Base-by-base conservation (phyloP, 2,888 invertebrate species). In the Matsumyia berberina region DNA sequence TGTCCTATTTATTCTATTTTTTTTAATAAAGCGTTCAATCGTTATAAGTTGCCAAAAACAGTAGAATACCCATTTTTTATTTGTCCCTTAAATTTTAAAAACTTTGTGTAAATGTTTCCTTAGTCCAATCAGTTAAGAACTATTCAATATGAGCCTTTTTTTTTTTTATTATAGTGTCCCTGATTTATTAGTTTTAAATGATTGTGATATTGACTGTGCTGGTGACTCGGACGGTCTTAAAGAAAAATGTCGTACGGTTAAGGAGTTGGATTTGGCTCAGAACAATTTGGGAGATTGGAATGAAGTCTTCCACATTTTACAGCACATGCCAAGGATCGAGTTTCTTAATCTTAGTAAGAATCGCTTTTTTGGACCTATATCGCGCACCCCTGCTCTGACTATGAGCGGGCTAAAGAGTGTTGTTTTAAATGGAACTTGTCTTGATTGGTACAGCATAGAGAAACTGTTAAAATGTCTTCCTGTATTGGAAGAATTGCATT, bases 301-400 rank as follows among this genome's bases (percentile, higher is more conserved):
- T 88, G 97, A 98, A 94, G 97, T 98, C 24, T 96, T 97, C 90
- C 95, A 95, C 81, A 96, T 98, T 89, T 92, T 98, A 86, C 94
- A 95, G 89, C 95, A 96, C 90, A 96, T 97, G 94, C 98, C 98
- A 31, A 94, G 95, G 87, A 95, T 98, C 86, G 95, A 96, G 89
- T 98, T 98, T 92, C 94, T 98, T 60, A 98, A 98, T 91, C 92
- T 98, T 87, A 98, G 98, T 91, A 97, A 97, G 92, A 98, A 98
- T 92, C 94, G 95, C 86, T 93, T 97, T 42, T 94, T 95, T 37
- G 95, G 95, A 67, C 95, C 96, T 64, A 92, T 96, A 24, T 93
- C 94, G 86, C 93, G 93, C 6, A 88, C 88, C 64, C 86, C 85
- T 15, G 77, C 88, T 58, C 88, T 90, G 12, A 89, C 90, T 2